Evolutionary conservation across 2,888 invertebrate species (phyloP).

Genomic region (Lasius platythorax): DNA sequence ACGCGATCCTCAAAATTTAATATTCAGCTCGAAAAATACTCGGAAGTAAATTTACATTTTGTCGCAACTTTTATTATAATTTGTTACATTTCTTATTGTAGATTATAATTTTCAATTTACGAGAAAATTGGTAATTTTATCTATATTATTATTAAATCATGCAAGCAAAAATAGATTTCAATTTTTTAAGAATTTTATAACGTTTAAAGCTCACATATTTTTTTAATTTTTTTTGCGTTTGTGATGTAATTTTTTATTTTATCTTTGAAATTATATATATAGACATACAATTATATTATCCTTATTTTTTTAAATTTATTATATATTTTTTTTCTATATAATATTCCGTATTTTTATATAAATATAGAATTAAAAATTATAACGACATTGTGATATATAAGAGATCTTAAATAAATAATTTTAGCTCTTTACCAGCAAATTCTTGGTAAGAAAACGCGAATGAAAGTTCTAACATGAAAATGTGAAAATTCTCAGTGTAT

Average conservation of each 20-base stretch:
- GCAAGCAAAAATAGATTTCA: neutral
- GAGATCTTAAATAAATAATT: neutral
- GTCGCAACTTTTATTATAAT: neutral
- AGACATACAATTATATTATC: too few relatives aligned
- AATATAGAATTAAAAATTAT: neutral
- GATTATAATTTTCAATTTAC: neutral
- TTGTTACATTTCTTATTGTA: neutral
- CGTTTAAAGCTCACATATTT: neutral
- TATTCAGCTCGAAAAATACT: neutral
- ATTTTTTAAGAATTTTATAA: constrained; percentile 1
- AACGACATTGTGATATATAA: neutral
- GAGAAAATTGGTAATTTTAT: neutral
- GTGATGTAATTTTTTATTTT: neutral
- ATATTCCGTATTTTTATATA: neutral
- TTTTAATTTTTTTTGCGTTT: neutral
- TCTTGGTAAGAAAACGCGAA: constrained; percentile 6
- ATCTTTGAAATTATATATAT: neutral
- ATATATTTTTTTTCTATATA: neutral
- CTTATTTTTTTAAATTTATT: neutral
- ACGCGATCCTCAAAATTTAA: neutral
- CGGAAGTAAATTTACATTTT: neutral
- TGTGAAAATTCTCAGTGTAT: constrained; percentile 35
- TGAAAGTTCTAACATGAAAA: constrained; percentile 27
- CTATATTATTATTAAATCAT: neutral
- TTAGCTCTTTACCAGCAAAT: neutral